Evolutionary conservation across 2,113 vertebrate species (phyloP).

Genomic region (Athene noctua): DNA sequence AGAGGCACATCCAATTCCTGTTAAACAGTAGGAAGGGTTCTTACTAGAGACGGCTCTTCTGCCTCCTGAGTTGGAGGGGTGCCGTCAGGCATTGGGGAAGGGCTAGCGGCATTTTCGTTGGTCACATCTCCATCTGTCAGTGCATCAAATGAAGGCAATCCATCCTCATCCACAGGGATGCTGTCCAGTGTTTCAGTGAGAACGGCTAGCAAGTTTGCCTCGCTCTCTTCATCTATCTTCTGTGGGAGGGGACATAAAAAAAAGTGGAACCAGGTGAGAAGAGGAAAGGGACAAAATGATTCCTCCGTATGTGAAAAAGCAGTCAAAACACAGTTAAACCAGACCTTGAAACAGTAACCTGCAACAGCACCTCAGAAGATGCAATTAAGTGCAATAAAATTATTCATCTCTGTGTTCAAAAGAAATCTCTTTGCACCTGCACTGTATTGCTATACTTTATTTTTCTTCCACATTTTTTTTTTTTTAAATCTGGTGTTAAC

Average conservation of each 20-base stretch:
- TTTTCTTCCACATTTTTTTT: neutral
- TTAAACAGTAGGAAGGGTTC: slow-evolving; percentile 80
- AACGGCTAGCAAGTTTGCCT: slow-evolving; percentile 98
- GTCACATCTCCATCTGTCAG: slow-evolving; percentile 99
- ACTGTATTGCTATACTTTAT: neutral
- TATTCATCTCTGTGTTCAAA: neutral
- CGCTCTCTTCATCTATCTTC: slow-evolving; percentile 99
- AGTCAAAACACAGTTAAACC: neutral
- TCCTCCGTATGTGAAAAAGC: neutral
- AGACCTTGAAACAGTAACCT: neutral
- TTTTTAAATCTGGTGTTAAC: neutral
- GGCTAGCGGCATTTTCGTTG: slow-evolving; percentile 92
- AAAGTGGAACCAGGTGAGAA: neutral
- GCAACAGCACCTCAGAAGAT: neutral
- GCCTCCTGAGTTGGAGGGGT: slow-evolving; percentile 91
- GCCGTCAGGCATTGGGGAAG: slow-evolving; percentile 91
- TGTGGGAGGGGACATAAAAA: slow-evolving; percentile 58
- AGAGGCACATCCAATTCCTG: slow-evolving; percentile 74
- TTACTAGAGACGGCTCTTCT: slow-evolving; percentile 98
- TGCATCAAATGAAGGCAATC: slow-evolving; percentile 98
- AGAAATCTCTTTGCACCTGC: neutral
- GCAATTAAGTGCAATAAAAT: neutral
- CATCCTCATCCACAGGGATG: slow-evolving; percentile 99
- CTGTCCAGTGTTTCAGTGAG: slow-evolving; percentile 99
- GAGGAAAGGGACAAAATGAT: neutral